Base-by-base conservation (phyloP, 2,888 invertebrate species). In the Unio pictorum region DNA sequence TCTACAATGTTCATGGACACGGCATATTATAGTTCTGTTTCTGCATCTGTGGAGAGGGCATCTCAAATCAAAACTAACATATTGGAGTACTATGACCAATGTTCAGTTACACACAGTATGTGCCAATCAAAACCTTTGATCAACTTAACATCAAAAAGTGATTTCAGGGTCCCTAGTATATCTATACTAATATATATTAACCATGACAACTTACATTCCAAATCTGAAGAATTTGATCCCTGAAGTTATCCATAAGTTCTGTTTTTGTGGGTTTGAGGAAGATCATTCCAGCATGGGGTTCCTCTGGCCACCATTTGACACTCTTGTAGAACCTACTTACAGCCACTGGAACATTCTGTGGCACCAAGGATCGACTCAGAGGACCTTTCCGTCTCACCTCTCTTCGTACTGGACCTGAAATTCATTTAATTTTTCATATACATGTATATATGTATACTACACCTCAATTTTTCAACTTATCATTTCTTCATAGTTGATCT, bases 291-390 rank as follows among this genome's bases (percentile, higher is more conserved):
- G 78, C 70, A 6, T 68, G 71, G 1, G 84, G 81, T 18, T 71
- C 69, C 8, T 75, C 76, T 28, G 82, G 74, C 86, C 86, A 87
- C 84, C 84, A 86, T 67, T 82, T 80, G n/a, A 78, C 72, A 64
- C 81, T 80, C 75, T 87, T 87, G 76, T 83, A 86, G 61, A 80
- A 77, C 65, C 75, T 81, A 60, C 84, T 80, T 30, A 85, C 65
- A 11, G 86, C 78, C 5, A 84, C 78, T 11, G 84, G 84, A 2
- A 86, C 61, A 63, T 80, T 76, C n/a, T 76, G 75, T 45, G 85
- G 58, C 4, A 74, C 75, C 11, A 71, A 58, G 2, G 82, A 83
- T 34, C 68, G 76, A 55, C 74, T 76, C 7, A 82, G 79, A 15
- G 68, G 67, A 18, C 82, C 82, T 0, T 3, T 15, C 34, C 74